Evolutionary conservation across 2,797 vertebrate genomes (phyloP).

Genomic region (Hemibagrus guttatus): DNA sequence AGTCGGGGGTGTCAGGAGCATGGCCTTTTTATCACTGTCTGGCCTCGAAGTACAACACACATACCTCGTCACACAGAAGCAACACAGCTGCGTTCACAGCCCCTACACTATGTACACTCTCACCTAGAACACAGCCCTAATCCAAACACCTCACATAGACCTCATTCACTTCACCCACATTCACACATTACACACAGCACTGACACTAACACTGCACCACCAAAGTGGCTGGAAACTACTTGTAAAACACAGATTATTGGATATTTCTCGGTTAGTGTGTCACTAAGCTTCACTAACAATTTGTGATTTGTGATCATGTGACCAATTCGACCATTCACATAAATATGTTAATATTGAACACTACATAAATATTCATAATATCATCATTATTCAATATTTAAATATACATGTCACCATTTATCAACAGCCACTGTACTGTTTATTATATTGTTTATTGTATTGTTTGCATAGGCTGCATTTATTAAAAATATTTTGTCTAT

Average conservation of each 20-base stretch:
- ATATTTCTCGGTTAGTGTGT: conserved; percentile 3
- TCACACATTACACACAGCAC: conserved; percentile 29
- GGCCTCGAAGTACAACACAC: conserved; percentile 50
- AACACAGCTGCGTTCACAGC: conserved; percentile 65
- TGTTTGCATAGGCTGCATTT: too few species aligned
- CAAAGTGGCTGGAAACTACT: conserved; percentile 9
- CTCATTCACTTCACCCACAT: conserved; percentile 31
- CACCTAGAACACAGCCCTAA: conserved; percentile 36
- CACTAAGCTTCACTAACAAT: background rate
- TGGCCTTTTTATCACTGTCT: conserved; percentile 66
- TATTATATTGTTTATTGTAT: too few species aligned
- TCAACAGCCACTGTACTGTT: too few species aligned
- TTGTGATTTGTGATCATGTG: conserved; percentile 21
- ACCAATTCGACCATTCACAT: background rate
- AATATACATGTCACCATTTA: too few species aligned
- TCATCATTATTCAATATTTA: too few species aligned
- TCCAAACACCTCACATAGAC: conserved; percentile 39
- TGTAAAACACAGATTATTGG: conserved; percentile 11
- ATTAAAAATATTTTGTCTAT: too few species aligned
- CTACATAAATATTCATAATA: too few species aligned
- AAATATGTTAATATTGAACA: background rate
- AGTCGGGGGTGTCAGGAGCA: conserved; percentile 65
- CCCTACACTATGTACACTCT: conserved; percentile 41
- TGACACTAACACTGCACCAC: conserved; percentile 6
- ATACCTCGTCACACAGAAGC: conserved; percentile 48